Conservation (phyloP, 2,888 invertebrate genomes). For the Antheraea yamamai region DNA sequence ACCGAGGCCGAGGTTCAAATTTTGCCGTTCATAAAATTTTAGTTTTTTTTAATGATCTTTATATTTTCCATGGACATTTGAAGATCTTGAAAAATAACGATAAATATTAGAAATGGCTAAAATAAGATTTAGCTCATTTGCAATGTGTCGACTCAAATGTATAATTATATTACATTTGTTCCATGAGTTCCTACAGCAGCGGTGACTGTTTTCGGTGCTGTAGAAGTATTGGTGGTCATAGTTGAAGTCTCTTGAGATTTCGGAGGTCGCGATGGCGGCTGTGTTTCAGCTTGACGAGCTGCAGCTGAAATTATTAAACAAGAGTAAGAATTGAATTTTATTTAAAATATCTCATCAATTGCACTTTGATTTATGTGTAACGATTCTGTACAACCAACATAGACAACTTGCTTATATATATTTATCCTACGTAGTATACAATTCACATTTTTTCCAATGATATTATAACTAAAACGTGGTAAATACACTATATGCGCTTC, state of each 20-base stretch:
- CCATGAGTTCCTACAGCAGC: constrained; percentile 87
- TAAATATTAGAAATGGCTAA: too few relatives aligned
- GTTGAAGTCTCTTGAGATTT: constrained; percentile 88
- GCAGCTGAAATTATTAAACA: constrained; percentile 51
- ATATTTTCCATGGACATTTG: too few relatives aligned
- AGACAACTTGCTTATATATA: not conserved
- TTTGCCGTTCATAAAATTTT: too few relatives aligned
- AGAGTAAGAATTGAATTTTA: not conserved
- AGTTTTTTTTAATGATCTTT: too few relatives aligned
- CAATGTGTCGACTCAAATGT: not conserved
- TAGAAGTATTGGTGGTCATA: constrained; percentile 84
- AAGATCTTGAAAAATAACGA: too few relatives aligned
- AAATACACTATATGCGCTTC: too few relatives aligned
- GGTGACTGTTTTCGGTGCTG: constrained; percentile 84
- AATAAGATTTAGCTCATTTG: too few relatives aligned
- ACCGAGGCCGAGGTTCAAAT: too few relatives aligned
- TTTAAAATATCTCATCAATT: not conserved
- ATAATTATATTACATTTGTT: constrained; percentile 71
- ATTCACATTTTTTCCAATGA: not conserved
- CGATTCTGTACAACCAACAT: not conserved
- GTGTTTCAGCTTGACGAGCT: constrained; percentile 67
- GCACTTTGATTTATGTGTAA: not conserved
- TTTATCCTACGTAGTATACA: not conserved
- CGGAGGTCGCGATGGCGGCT: constrained; percentile 84
- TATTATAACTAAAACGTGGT: too few relatives aligned